Evolutionary conservation across 2,888 invertebrate species (phyloP), one percentile per base, ranked within the genome.

Genomic region (Epinotia ramella): DNA sequence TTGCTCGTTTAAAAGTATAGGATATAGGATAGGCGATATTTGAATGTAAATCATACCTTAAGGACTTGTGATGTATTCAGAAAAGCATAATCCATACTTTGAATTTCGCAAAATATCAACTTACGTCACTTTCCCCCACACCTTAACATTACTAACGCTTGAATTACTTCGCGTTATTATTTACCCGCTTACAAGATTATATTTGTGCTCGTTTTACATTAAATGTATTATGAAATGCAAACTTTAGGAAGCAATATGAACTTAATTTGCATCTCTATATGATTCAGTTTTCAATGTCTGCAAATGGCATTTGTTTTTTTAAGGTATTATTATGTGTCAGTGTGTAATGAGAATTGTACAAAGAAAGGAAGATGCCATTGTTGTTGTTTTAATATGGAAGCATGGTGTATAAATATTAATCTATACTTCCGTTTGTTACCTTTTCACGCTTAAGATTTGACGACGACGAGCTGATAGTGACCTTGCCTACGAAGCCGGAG

Each of bases 121-220:
- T 67, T 67, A 67, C 66, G 11, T 28, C n/a, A 28, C 53, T 56
- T 40, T 33, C 1, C 7, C 7, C 66, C 3, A 11, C 33, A 1
- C 2, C 11, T 9, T 56, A n/a, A 56, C 18, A 56, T 67, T 67
- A 67, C 66, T 33, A 5, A 67, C 53, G 56, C 56, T 56, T 56
- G 13, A 67, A 67, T 56, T 33, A 33, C 9, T 28, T 33, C 12
- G 9, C 3, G n/a, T 53, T 66, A 53, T 46, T 64, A 60, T 60
- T 59, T 60, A 64, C 46, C 13, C 46, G 12, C 46, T 13, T 44
- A 40, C 44, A 46, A 13, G 59, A 28, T 59, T 46, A 46, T 46
- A 13, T 64, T 44, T 63, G 11, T 18, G 20, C 46, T 18, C 44
- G 12, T 44, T 13, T 6, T 44, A 20, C 7, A 46, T 13, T 5